Conservation (phyloP, 2,797 vertebrate genomes). For the Alectoris magna region DNA sequence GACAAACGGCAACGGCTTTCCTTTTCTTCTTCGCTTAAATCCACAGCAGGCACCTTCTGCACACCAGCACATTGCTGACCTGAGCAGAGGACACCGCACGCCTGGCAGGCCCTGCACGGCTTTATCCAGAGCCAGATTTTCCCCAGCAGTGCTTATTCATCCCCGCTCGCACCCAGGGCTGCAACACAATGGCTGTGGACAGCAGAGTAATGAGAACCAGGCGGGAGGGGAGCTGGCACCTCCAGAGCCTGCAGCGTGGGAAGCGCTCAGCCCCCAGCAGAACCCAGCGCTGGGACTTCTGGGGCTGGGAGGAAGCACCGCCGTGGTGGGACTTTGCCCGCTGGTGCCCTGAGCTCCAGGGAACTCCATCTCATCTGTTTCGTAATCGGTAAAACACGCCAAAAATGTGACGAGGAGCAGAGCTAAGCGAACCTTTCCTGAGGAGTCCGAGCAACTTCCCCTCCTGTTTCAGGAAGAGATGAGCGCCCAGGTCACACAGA, state of each 20-base stretch:
- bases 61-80: rapidly evolving
- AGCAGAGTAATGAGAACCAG: background rate
- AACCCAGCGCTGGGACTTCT: background rate
- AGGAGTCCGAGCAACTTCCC: conserved; percentile 29
- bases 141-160: background rate
- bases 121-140: background rate
- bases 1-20: background rate
- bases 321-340: rapidly evolving
- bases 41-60: background rate
- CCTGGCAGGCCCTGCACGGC: background rate
- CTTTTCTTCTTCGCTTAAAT: background rate
- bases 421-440: background rate
- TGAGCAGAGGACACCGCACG: rapidly evolving
- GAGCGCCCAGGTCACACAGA: background rate
- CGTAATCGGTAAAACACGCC: background rate
- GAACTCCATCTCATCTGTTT: background rate
- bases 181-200: background rate
- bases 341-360: background rate
- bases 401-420: background rate
- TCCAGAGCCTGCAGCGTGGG: rapidly evolving
- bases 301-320: background rate
- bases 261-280: background rate
- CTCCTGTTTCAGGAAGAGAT: background rate
- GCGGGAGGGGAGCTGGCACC: background rate
- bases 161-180: background rate